phyloP scores from a whole-genome alignment of 2,113 vertebrate genomes.

The Machaerirhynchus nigripectus region DNA sequence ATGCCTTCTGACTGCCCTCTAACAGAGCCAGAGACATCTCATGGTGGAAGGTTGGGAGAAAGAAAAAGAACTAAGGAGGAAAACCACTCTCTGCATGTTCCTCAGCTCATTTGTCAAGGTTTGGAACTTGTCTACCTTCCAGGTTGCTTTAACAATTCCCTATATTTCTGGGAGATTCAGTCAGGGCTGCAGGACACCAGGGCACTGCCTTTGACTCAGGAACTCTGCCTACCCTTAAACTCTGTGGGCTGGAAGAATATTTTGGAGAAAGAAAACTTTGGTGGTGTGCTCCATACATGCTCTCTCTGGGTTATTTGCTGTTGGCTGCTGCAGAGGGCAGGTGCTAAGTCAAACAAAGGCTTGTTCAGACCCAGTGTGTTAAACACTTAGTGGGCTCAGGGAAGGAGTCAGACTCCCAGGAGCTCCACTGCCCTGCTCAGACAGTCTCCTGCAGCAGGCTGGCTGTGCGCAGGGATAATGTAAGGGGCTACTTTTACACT shows the following conservation, averaged over 20 bases:
- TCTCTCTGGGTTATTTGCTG: neutral
- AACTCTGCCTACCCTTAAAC: neutral
- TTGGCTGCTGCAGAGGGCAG: neutral
- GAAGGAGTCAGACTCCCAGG: neutral
- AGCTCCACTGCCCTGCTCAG: neutral
- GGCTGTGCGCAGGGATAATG: neutral
- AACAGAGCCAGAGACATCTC: neutral
- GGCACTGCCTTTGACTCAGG: fast-evolving
- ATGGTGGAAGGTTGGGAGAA: neutral
- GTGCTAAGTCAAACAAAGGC: neutral
- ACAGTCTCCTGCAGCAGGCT: neutral
- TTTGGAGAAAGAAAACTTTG: neutral
- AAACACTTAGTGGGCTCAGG: neutral
- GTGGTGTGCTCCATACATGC: neutral
- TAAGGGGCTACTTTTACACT: neutral
- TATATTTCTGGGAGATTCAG: neutral
- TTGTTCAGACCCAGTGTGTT: neutral
- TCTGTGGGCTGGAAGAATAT: neutral
- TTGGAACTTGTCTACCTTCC: neutral
- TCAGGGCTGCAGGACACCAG: neutral
- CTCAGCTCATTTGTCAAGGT: neutral
- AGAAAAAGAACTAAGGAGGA: neutral
- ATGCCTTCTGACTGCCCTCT: neutral
- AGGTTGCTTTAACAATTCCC: neutral
- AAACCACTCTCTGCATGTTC: neutral